Conservation (phyloP, 2,797 vertebrate genomes). For the Chelidonichthys spinosus region DNA sequence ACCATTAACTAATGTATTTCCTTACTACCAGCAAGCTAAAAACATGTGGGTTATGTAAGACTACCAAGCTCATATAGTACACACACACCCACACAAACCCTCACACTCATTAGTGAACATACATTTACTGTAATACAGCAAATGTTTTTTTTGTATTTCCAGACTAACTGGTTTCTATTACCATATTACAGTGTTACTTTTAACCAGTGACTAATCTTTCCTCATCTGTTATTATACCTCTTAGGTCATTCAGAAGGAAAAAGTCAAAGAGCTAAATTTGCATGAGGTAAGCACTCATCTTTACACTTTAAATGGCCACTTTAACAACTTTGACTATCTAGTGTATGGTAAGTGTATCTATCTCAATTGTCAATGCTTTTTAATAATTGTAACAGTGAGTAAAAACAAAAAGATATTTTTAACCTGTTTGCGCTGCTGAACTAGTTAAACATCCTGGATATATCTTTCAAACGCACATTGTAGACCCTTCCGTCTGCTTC, state of each 20-base stretch:
- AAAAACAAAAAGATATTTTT: too few relatives aligned
- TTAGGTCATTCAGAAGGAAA: constrained; percentile 99
- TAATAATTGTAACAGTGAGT: too few relatives aligned
- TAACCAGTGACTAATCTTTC: constrained; percentile 23
- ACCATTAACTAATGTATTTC: neutral
- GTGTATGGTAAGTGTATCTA: neutral
- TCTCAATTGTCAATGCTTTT: too few relatives aligned
- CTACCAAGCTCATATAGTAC: neutral
- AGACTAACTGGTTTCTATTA: neutral
- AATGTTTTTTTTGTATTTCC: neutral
- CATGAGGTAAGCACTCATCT: constrained; percentile 91
- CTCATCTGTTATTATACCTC: constrained; percentile 64
- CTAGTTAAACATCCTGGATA: too few relatives aligned
- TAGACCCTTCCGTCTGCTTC: neutral
- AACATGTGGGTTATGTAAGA: constrained; percentile 21
- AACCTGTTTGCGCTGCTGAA: too few relatives aligned
- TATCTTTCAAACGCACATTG: neutral
- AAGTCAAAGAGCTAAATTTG: constrained; percentile 98
- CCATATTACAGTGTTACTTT: neutral
- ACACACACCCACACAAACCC: constrained; percentile 6
- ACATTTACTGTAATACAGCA: neutral
- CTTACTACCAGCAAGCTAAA: constrained; percentile 1
- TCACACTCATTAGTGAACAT: neutral
- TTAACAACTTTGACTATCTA: neutral
- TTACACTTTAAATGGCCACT: neutral